A percentile compares a stretch with the other conserved stretches of the same genome.
Conservation (phyloP, 1,140 invertebrate genomes). For the Brachionus rotundiformis region DNA sequence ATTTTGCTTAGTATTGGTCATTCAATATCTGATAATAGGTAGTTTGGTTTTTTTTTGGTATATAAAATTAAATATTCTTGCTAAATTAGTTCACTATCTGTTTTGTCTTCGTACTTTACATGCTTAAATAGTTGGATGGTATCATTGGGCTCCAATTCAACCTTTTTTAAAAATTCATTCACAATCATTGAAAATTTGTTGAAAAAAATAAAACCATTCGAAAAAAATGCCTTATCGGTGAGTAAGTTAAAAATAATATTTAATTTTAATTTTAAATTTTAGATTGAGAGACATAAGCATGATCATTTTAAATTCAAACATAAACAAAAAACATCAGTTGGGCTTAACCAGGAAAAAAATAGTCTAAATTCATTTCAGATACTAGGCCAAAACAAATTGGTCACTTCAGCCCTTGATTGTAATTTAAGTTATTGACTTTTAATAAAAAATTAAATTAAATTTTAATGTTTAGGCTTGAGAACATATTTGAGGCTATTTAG, state of each 20-base stretch:
- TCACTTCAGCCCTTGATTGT: not conserved
- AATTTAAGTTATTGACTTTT: not conserved
- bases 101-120: not conserved
- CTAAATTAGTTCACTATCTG: not conserved
- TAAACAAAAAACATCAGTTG: not conserved
- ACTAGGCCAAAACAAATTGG: not conserved
- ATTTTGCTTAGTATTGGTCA: conserved; percentile 18
- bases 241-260: not conserved
- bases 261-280: not conserved
- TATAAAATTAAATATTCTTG: too few species aligned
- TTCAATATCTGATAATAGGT: conserved; percentile 1
- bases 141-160: not conserved
- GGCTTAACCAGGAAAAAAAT: not conserved
- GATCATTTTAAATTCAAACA: not conserved
- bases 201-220: conserved; percentile 12
- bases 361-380: not conserved
- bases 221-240: conserved; percentile 4
- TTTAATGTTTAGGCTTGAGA: not conserved
- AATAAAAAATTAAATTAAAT: not conserved
- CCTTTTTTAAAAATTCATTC: conserved; percentile 1
- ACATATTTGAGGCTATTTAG: conserved; percentile 5
- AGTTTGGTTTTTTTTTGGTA: too few species aligned
- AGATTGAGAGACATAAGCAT: not conserved
- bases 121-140: conserved; percentile 17
- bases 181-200: conserved; percentile 22